phyloP scores from a whole-genome alignment of 1,140 invertebrate species.

The Nymphalis io region DNA sequence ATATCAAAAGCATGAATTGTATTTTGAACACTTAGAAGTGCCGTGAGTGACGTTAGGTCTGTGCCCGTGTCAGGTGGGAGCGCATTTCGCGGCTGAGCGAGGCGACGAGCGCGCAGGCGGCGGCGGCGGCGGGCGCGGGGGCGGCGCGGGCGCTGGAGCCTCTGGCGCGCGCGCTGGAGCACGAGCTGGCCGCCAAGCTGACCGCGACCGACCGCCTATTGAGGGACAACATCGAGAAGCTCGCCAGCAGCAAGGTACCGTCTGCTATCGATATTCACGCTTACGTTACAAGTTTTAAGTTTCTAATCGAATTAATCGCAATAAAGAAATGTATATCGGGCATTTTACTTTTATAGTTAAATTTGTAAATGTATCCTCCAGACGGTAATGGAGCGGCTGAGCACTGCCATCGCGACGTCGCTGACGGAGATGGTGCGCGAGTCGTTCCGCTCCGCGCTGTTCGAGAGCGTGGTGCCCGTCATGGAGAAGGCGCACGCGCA shows the following conservation, averaged over 20 bases:
- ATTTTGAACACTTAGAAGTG: too few species aligned
- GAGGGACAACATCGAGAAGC: conserved; percentile 89
- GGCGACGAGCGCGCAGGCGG: conserved; percentile 68
- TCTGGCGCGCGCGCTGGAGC: conserved; percentile 85
- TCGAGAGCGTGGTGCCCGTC: conserved; percentile 87
- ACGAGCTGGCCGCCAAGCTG: conserved; percentile 86
- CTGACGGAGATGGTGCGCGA: conserved; percentile 85
- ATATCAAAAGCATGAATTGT: too few species aligned
- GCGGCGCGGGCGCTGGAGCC: conserved; percentile 83
- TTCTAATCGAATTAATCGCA: too few species aligned
- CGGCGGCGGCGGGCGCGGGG: conserved; percentile 71
- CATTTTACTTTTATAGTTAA: too few species aligned
- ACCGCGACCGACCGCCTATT: conserved; percentile 86
- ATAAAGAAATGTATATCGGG: too few species aligned
- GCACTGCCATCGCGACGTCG: conserved; percentile 84
- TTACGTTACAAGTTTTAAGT: too few species aligned
- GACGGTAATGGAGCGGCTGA: conserved; percentile 88
- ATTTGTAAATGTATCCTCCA: conserved; percentile 52
- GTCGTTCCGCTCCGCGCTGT: conserved; percentile 88
- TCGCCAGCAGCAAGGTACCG: conserved; percentile 83
- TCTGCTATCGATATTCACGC: not conserved
- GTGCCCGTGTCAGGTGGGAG: conserved; percentile 54
- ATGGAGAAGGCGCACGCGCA: conserved; percentile 92
- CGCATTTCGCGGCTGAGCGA: conserved; percentile 53
- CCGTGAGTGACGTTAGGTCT: too few species aligned